Percentiles rank a stretch among this genome's conserved stretches.
Conservation (phyloP, 2,797 vertebrate genomes). For the Vireo griseus region DNA sequence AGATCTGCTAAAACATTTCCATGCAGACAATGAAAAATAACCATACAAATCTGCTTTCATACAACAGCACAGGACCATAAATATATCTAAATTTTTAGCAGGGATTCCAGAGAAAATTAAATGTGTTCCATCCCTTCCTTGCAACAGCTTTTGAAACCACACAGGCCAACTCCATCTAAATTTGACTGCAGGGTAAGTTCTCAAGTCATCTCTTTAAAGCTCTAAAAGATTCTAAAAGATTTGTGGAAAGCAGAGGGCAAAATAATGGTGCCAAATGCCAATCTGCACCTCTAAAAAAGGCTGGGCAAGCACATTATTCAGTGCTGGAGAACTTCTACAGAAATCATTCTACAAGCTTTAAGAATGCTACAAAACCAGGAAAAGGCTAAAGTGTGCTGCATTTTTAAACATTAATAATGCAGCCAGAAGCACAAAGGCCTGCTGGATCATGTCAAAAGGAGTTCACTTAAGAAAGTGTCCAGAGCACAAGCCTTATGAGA, state of each 20-base stretch:
- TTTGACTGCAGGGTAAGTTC: neutral
- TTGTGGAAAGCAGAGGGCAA: neutral
- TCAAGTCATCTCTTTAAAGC: neutral
- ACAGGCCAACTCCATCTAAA: neutral
- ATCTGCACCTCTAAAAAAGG: neutral
- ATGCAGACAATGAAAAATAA: neutral
- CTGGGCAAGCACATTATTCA: neutral
- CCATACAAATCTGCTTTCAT: neutral
- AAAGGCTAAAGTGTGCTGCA: neutral
- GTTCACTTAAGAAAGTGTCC: neutral
- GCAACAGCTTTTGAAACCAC: neutral
- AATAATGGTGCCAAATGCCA: neutral
- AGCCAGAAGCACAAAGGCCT: neutral
- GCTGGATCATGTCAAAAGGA: rapidly evolving
- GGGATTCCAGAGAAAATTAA: neutral
- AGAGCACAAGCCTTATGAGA: neutral
- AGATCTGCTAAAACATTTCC: neutral
- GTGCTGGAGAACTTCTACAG: neutral
- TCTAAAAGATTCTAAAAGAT: neutral
- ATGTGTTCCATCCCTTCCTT: neutral
- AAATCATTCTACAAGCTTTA: neutral
- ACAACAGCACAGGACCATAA: neutral
- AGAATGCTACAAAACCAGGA: neutral
- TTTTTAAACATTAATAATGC: neutral
- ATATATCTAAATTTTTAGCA: neutral